Percentiles rank a stretch among this genome's conserved stretches.
Conservation (phyloP, 1,140 invertebrate genomes). For the Aphidius gifuensis region DNA sequence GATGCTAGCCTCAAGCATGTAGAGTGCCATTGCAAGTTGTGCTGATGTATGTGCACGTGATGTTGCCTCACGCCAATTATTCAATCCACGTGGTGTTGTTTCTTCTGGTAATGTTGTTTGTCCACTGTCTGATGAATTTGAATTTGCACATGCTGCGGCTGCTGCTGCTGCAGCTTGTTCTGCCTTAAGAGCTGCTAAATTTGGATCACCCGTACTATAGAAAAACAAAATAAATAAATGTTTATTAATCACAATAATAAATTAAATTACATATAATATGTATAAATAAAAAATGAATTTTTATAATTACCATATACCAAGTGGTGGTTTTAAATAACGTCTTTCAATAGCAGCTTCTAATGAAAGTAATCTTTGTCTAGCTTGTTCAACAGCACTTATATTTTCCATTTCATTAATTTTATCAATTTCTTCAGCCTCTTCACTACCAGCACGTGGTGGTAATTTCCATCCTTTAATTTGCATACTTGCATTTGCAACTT, state of each 20-base stretch:
- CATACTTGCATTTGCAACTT: conserved; percentile 88
- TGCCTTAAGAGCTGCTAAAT: conserved; percentile 54
- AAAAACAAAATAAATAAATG: conserved; percentile 17
- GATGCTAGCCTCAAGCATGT: conserved; percentile 86
- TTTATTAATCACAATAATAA: conserved; percentile 17
- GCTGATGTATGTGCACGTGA: conserved; percentile 77
- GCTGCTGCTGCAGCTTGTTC: conserved; percentile 51
- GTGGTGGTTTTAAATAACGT: conserved; percentile 88
- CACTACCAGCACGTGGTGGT: conserved; percentile 61
- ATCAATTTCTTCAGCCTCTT: conserved; percentile 58
- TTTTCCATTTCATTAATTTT: conserved; percentile 59
- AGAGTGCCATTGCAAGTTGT: conserved; percentile 86
- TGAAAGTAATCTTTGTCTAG: conserved; percentile 73
- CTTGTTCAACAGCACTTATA: conserved; percentile 65
- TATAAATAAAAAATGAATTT: too few species aligned
- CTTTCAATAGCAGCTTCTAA: conserved; percentile 89
- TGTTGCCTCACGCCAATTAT: conserved; percentile 87
- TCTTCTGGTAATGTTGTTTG: conserved; percentile 42
- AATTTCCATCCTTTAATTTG: conserved; percentile 90
- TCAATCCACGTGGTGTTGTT: conserved; percentile 66
- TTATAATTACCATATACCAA: conserved; percentile 67
- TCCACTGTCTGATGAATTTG: conserved; percentile 43
- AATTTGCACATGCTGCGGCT: conserved; percentile 40
- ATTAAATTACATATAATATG: background rate
- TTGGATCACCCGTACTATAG: conserved; percentile 59